Base-by-base conservation (phyloP, 2,888 invertebrate genomes). In the Tachina lurida region DNA sequence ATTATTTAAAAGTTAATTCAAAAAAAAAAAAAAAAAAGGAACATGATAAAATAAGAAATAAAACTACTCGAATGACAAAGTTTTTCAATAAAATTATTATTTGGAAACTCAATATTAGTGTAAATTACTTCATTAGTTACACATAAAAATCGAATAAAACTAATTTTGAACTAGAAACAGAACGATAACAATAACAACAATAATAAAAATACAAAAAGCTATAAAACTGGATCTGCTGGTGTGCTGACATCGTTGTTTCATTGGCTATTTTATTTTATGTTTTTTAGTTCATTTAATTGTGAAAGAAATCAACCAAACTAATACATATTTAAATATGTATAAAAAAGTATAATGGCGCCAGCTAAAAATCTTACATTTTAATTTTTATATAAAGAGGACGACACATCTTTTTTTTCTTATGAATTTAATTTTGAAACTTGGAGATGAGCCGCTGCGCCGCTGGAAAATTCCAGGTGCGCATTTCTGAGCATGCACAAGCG, bases 71-170 rank as follows among this genome's bases (percentile, higher is more conserved):
- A 58, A 39, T 45, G 47, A 49, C 31, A 47, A 73, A 58, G n/a
- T 47, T 73, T 47, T 60, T 39, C 39, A 65, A 56, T 65, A 65
- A 56, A 65, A 76, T 47, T 58, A 67, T 52, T 41, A 74, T 12
- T 73, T 62, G 43, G 17, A 49, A 80, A 41, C n/a, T 19, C 10
- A 77, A 78, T 82, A 79, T 79, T 75, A 70, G 47, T 74, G 63
- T 19, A 82, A 79, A 86, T 86, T 79, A 82, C 85, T 86, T 86
- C 78, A 86, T 86, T 86, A 82, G 82, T 86, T 75, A 71, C 79
- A 82, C 75, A 75, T 41, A 77, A 63, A 79, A 68, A 31, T 31
- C 31, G 7, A 67, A 2, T 56, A 63, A 70, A 75, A 56, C 22
- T 70, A 74, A 84, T 12, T 56, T 70, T 43, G 22, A 17, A 56